phyloP scores from a whole-genome alignment of 2,113 vertebrate species.

The Lagenorhynchus albirostris region DNA sequence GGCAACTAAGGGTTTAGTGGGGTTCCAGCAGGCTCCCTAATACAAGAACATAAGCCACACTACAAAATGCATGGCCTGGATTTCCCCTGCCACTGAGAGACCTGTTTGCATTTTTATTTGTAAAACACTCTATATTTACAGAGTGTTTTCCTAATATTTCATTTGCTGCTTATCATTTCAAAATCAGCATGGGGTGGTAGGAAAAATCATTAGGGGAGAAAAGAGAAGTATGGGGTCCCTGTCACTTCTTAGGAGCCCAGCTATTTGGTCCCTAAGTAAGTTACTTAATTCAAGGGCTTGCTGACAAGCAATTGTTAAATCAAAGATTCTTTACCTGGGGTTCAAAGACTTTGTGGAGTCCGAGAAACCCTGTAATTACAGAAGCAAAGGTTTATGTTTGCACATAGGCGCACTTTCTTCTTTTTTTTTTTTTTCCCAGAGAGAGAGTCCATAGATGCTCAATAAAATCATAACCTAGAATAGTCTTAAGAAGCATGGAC shows the following conservation, averaged over 20 bases:
- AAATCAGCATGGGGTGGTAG: constrained; percentile 15
- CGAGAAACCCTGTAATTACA: neutral
- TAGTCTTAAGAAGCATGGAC: neutral
- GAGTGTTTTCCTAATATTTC: constrained; percentile 38
- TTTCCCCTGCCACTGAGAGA: neutral
- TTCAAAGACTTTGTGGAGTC: constrained; percentile 23
- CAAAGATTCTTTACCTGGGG: constrained; percentile 11
- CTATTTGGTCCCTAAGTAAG: constrained; percentile 20
- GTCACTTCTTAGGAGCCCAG: constrained; percentile 19
- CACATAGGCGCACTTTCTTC: neutral
- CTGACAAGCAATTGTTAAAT: constrained; percentile 59
- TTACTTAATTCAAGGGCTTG: constrained; percentile 53
- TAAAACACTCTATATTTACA: neutral
- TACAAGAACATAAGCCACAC: neutral
- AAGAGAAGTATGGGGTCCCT: neutral
- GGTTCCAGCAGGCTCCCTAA: constrained; percentile 53
- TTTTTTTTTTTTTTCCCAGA: too few relatives aligned
- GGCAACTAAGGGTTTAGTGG: constrained; percentile 16
- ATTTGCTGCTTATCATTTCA: constrained; percentile 48
- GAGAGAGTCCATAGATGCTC: neutral
- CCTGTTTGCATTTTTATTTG: constrained; percentile 33
- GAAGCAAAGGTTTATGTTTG: neutral
- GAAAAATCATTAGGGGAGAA: neutral
- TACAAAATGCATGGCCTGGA: neutral
- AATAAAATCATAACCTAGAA: neutral